Base-by-base conservation (phyloP, 2,888 invertebrate species). In the Meiosimyza platycephala region DNA sequence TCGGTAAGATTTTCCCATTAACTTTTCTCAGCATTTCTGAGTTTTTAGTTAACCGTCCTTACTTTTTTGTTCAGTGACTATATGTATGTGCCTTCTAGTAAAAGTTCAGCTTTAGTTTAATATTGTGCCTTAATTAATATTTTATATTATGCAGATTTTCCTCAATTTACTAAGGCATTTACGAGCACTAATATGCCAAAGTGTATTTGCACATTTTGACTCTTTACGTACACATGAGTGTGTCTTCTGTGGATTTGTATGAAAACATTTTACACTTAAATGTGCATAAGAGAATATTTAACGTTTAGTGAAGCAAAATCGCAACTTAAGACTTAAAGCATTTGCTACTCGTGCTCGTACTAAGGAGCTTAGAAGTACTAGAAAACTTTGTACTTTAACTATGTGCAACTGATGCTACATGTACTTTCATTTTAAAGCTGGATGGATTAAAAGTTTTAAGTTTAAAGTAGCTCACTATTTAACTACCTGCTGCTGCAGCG, bases 121-220 rank as follows among this genome's bases (percentile, higher is more conserved):
- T 3, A 3, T 28, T 28, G 28, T 28, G 28, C 28, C 28, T 28
- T 28, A 28, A 28, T 28, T 28, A 28, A 28, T 28, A 28, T 28
- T 28, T 28, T 28, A 4, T 3, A 3, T 28, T 4, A 28, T 28
- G 28, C 4, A 28, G 28, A 28, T 28, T 28, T 28, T 28, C 28
- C 28, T 9, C 6, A 40, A 40, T 40, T 40, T 40, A 40, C 40
- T 40, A 40, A 40, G 40, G 9, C 40, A 40, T 40, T 40, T 40
- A 40, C 2, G 40, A 40, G 9, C 40, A 40, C 40, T 40, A 40
- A 52, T 55, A 15, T 63, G 70, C 70, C 76, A 79, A 77, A 82
- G 82, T 80, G 82, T 82, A 82, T 80, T 80, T 81, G 82, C 81
- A 80, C 82, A 81, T 82, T 77, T 80, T 80, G 80, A 82, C 28